Evolutionary conservation across 2,888 invertebrate species (phyloP), one percentile per base, ranked within the genome.

Genomic region (Stegophylla sp.): DNA sequence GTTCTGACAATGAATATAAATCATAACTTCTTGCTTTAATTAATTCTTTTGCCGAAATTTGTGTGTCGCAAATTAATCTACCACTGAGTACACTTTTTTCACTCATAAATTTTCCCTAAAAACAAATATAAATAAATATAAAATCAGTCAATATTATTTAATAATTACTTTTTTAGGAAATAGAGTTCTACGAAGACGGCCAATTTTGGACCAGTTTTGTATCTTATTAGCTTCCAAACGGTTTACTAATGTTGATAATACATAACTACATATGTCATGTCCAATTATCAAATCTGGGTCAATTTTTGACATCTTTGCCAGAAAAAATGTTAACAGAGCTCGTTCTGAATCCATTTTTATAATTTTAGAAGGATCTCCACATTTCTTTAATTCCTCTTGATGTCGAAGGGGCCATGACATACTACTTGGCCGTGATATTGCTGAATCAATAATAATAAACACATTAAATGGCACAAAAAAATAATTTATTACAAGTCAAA

Each of bases 261-360:
- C 96, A 86, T 94, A 97, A 45, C 94, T 94, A 85, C 92, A 91
- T 63, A 96, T 88, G 86, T 99, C 98, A 85, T 98, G 96, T 0
- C 98, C 98, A 2, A 98, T 92, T 61, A 99, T 91, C 43, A 98
- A 87, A 88, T 99, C 99, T 0, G 98, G 95, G 86, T 99, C 98
- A 73, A 94, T 88, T 85, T 91, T 92, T 86, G 93, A 92, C 84
- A 98, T 91, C 85, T 94, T 93, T 0, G 93, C 92, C 85, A 98
- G 89, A 83, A 98, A 92, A 86, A 92, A 93, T 85, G 93, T 94
- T 0, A 99, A 88, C 15, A 99, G 88, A 20, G 93, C 94, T 82
- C 95, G 88, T 87, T 99, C 98, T 0, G 93, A 92, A 82, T 95
- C 94, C 85, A 84, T 85, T 67, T 87, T 86, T 76, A 88, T 87